Percentiles rank a stretch among this genome's conserved stretches.
Evolutionary conservation across 2,888 invertebrate species (phyloP).

Genomic region (Drosophila birchii): DNA sequence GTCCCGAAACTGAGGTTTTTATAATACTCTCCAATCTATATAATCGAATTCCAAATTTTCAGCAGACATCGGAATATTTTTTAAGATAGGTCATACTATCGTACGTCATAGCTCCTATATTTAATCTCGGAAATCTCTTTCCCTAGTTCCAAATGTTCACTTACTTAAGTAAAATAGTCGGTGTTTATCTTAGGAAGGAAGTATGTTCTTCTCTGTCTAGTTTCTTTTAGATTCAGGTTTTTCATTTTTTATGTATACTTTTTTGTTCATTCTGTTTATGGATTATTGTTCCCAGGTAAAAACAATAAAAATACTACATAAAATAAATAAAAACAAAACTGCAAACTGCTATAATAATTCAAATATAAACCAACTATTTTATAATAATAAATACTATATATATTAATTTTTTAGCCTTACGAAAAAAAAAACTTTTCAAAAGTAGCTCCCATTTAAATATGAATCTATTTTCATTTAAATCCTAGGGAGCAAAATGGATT

Average conservation of each 20-base stretch:
- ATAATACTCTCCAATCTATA: too few relatives aligned
- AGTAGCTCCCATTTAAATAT: background rate
- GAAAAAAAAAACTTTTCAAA: background rate
- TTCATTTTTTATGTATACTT: background rate
- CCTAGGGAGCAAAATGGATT: background rate
- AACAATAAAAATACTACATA: background rate
- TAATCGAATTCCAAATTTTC: too few relatives aligned
- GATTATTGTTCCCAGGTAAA: background rate
- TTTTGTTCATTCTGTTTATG: background rate
- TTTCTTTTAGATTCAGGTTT: background rate
- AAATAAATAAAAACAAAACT: too few relatives aligned
- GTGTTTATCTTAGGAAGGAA: background rate
- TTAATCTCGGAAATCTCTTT: too few relatives aligned
- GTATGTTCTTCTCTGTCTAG: background rate
- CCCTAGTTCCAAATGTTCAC: too few relatives aligned
- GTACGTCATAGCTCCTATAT: too few relatives aligned
- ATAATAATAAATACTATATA: background rate
- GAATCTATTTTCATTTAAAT: background rate
- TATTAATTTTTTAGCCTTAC: background rate
- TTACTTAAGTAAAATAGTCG: background rate
- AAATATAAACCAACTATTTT: background rate
- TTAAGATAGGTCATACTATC: too few relatives aligned
- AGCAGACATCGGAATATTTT: too few relatives aligned
- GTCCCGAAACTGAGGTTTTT: too few relatives aligned
- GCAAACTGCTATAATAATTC: background rate